Evolutionary conservation across 1,140 invertebrate species (phyloP).

Genomic region (Microplitis demolitor): DNA sequence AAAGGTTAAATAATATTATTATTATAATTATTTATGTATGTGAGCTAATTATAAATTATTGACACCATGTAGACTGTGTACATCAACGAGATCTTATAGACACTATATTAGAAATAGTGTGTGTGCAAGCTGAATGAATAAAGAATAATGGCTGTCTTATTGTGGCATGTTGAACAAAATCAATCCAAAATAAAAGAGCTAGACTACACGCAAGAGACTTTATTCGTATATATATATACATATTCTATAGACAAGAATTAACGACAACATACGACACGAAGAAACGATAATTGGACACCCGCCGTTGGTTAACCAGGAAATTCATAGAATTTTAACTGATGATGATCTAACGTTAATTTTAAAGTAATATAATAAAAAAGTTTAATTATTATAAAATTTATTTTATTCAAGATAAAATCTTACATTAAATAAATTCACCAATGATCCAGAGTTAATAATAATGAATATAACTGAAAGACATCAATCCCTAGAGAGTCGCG

Average conservation of each 20-base stretch:
- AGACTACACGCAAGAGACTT: background rate
- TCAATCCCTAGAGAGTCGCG: slow-evolving; percentile 6
- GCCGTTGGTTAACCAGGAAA: background rate
- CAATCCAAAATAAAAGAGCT: slow-evolving; percentile 22
- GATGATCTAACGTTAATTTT: background rate
- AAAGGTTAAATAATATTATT: too few relatives aligned
- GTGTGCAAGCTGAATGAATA: too few relatives aligned
- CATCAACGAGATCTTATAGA: too few relatives aligned
- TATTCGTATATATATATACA: background rate
- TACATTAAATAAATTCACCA: too few relatives aligned
- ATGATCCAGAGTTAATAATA: background rate
- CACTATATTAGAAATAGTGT: too few relatives aligned
- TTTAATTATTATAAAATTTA: too few relatives aligned
- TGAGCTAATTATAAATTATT: too few relatives aligned
- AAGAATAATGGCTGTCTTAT: slow-evolving; percentile 33
- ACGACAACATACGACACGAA: slow-evolving; percentile 40
- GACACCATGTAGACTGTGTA: too few relatives aligned
- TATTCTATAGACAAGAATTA: slow-evolving; percentile 31
- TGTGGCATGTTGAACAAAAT: slow-evolving; percentile 28
- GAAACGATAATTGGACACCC: slow-evolving; percentile 41
- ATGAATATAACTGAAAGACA: background rate
- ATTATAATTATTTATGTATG: too few relatives aligned
- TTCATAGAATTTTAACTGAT: background rate
- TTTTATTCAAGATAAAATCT: too few relatives aligned
- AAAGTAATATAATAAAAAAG: too few relatives aligned